These are phyloP conservation scores for Nasua narica DNA, from an alignment of 2,797 vertebrate species.

Conservation along the genomic window DNA sequence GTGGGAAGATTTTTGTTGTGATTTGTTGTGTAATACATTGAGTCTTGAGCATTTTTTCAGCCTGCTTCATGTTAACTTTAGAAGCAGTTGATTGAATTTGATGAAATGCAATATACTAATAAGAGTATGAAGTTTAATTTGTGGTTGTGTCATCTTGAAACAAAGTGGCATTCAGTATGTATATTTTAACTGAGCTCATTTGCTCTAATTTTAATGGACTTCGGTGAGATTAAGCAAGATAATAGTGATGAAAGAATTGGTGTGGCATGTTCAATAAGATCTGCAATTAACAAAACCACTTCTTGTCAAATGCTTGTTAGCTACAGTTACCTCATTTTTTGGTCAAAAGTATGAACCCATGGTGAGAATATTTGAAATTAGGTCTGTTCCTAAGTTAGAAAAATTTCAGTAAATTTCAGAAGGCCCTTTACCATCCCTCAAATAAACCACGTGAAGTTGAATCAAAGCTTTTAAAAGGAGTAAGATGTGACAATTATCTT, in stretches of 20 bases:
- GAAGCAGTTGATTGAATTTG: conserved; percentile 45
- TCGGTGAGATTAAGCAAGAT: conserved; percentile 48
- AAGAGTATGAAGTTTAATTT: conserved; percentile 60
- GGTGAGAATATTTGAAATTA: conserved; percentile 44
- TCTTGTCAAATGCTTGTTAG: conserved; percentile 59
- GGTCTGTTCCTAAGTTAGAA: conserved; percentile 34
- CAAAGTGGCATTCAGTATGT: conserved; percentile 6
- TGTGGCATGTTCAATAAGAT: not conserved
- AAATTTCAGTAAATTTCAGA: conserved; percentile 51
- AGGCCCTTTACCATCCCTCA: conserved; percentile 17
- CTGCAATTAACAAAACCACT: conserved; percentile 53
- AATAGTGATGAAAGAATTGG: conserved; percentile 54
- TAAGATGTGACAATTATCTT: conserved; percentile 1
- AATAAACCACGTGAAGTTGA: conserved; percentile 23
- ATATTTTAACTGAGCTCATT: conserved; percentile 39
- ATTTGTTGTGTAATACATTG: conserved; percentile 45
- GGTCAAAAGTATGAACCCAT: conserved; percentile 45
- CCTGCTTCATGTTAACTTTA: conserved; percentile 59
- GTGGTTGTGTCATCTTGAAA: conserved; percentile 57
- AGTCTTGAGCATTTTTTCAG: conserved; percentile 18
- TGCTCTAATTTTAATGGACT: conserved; percentile 56
- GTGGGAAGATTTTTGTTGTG: conserved; percentile 50
- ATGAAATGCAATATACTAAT: conserved; percentile 51
- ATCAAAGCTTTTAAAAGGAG: conserved; percentile 37
- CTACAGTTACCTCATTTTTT: not conserved